phyloP scores from a whole-genome alignment of 2,113 vertebrate genomes.

The Cinclus mexicanus region DNA sequence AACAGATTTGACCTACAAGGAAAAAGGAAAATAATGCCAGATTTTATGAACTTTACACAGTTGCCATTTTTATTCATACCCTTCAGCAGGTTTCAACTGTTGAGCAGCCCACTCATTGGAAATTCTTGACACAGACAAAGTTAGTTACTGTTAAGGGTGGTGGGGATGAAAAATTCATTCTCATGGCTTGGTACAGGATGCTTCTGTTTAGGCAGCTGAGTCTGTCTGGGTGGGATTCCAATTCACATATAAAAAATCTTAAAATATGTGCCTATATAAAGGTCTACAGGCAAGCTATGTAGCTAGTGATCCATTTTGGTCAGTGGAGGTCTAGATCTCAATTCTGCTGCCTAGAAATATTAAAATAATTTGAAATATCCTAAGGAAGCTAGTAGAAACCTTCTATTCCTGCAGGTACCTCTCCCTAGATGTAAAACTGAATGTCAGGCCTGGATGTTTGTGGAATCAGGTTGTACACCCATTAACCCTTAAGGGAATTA shows the following conservation, averaged over 20 bases:
- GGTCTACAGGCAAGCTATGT: background rate
- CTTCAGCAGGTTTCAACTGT: background rate
- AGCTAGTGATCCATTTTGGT: background rate
- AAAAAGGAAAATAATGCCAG: background rate
- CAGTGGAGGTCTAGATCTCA: background rate
- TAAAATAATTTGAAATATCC: background rate
- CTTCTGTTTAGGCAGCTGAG: background rate
- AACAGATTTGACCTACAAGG: background rate
- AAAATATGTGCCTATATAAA: background rate
- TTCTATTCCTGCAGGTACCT: background rate
- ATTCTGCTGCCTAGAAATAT: background rate
- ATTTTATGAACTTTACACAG: background rate
- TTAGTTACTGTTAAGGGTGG: background rate
- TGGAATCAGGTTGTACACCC: accelerated
- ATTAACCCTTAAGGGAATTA: background rate
- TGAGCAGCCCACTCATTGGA: background rate
- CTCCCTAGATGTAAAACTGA: background rate
- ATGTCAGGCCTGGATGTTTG: background rate
- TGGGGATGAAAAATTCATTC: background rate
- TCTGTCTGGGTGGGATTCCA: background rate
- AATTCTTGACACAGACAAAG: background rate
- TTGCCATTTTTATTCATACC: background rate
- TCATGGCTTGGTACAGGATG: background rate
- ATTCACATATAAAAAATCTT: background rate
- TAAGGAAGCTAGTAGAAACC: background rate